Conservation (phyloP, 2,113 vertebrate genomes). For the Meles meles region DNA sequence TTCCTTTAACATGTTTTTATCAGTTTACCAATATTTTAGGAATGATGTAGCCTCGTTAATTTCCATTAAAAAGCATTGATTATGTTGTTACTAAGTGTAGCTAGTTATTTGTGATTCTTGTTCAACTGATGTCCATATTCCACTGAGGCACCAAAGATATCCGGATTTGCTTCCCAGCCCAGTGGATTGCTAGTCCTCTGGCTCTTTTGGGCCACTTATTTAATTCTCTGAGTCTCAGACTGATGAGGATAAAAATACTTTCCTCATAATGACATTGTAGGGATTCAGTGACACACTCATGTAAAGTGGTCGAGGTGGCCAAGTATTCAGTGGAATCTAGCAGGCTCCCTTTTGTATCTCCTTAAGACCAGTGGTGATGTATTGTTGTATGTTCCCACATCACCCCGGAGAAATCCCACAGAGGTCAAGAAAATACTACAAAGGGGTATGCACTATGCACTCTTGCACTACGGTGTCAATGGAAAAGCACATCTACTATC, state of each 20-base stretch:
- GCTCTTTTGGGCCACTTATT: background rate
- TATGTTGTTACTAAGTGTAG: background rate
- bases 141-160: background rate
- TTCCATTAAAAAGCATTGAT: background rate
- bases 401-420: background rate
- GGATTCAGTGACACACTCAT: background rate
- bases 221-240: background rate
- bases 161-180: background rate
- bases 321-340: background rate
- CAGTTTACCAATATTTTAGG: conserved; percentile 39
- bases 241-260: background rate
- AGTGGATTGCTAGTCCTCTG: background rate
- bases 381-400: background rate
- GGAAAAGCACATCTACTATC: background rate
- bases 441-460: background rate
- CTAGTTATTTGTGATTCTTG: background rate
- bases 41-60: background rate
- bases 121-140: background rate
- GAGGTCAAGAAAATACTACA: background rate
- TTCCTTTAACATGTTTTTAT: background rate
- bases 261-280: background rate
- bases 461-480: background rate
- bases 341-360: background rate
- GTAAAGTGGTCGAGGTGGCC: background rate
- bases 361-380: background rate